A percentile compares a stretch with the other conserved stretches of the same genome.
Conservation (phyloP, 2,888 invertebrate species). For the Clistopyga incitator region DNA sequence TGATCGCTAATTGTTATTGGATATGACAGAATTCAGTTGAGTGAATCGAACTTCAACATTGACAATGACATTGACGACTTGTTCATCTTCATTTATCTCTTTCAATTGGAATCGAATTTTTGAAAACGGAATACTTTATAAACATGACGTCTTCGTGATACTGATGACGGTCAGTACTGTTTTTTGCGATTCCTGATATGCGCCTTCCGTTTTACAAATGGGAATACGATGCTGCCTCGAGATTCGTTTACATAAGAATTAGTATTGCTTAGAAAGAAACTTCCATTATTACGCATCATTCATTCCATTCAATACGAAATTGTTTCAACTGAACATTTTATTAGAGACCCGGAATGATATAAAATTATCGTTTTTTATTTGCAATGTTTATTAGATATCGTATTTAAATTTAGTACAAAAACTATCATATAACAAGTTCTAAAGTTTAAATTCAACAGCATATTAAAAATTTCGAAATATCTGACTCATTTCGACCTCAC, state of each 20-base stretch:
- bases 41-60: too few relatives aligned
- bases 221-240: neutral
- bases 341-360: too few relatives aligned
- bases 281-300: neutral
- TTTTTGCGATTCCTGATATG: neutral
- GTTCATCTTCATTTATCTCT: neutral
- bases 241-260: neutral
- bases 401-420: too few relatives aligned
- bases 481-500: too few relatives aligned
- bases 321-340: too few relatives aligned
- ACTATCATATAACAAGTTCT: too few relatives aligned
- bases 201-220: neutral
- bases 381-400: too few relatives aligned
- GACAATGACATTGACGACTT: conserved; percentile 1
- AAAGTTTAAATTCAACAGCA: too few relatives aligned
- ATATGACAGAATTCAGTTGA: too few relatives aligned
- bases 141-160: neutral
- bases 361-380: too few relatives aligned
- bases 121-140: neutral
- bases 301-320: neutral
- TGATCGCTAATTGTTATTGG: too few relatives aligned
- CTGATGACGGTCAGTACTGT: neutral
- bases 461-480: too few relatives aligned
- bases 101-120: conserved; percentile 3
- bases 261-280: neutral